These are phyloP conservation scores for Semnornis frantzii DNA, from an alignment of 2,113 vertebrate species.

Conservation along the genomic window DNA sequence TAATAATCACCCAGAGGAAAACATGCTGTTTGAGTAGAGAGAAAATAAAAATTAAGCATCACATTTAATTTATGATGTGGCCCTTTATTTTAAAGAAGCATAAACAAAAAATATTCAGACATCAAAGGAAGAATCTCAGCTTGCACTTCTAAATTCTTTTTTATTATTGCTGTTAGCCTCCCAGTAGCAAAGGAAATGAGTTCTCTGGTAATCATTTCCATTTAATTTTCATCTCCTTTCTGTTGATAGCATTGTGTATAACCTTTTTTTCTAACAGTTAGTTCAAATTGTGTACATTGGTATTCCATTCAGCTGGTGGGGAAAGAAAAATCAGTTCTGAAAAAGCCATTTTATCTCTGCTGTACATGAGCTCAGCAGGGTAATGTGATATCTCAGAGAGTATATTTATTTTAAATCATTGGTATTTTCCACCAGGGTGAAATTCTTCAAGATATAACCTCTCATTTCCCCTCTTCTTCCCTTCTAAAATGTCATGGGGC, in stretches of 20 bases:
- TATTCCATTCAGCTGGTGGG: conserved; percentile 30
- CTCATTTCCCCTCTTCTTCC: neutral
- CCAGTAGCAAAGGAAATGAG: conserved; percentile 54
- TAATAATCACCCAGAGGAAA: conserved; percentile 22
- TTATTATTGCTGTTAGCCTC: conserved; percentile 50
- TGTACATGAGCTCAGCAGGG: neutral
- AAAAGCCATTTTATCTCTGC: conserved; percentile 50
- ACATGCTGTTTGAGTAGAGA: neutral
- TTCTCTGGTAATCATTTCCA: conserved; percentile 40
- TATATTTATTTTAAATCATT: conserved; percentile 52
- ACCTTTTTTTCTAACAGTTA: conserved; percentile 45
- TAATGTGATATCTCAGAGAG: conserved; percentile 20
- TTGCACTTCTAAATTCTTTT: conserved; percentile 20
- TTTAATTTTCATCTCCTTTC: conserved; percentile 64
- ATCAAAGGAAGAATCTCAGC: conserved; percentile 24
- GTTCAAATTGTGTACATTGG: conserved; percentile 46
- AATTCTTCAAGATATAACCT: conserved; percentile 9
- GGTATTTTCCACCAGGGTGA: conserved; percentile 29
- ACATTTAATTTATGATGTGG: conserved; percentile 30
- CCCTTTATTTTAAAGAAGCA: conserved; percentile 3
- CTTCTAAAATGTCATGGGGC: neutral
- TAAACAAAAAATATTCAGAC: conserved; percentile 28
- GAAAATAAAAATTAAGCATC: conserved; percentile 50
- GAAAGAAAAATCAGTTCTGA: conserved; percentile 35
- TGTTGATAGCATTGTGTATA: conserved; percentile 37